phyloP scores from a whole-genome alignment of 2,113 vertebrate species.

The Onychorhynchus coronatus region DNA sequence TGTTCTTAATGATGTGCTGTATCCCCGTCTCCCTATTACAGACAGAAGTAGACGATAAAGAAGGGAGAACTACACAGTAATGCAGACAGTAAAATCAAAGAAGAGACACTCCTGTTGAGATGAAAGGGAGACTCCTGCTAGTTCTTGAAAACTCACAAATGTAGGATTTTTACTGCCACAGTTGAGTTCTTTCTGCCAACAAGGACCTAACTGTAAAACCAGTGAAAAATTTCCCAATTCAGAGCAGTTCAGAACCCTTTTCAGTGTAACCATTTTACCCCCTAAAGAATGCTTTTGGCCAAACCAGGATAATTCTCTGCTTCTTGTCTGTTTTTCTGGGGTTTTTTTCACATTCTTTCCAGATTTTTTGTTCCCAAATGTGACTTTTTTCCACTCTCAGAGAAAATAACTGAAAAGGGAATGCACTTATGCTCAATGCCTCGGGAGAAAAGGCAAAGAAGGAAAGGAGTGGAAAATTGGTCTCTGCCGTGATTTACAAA shows the following conservation, averaged over 20 bases:
- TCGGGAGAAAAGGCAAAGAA: neutral
- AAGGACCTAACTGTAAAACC: neutral
- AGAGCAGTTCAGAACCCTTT: neutral
- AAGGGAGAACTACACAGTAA: neutral
- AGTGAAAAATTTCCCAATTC: neutral
- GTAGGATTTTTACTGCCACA: neutral
- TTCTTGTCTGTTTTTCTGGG: neutral
- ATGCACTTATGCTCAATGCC: neutral
- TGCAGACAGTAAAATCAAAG: constrained; percentile 38
- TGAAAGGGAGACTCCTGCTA: constrained; percentile 12
- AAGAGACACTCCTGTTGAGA: neutral
- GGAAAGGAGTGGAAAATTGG: neutral
- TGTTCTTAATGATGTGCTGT: constrained; percentile 8
- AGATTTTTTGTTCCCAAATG: neutral
- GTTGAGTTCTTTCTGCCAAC: neutral
- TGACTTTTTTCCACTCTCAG: neutral
- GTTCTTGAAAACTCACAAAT: neutral
- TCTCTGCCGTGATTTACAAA: neutral
- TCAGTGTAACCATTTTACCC: neutral
- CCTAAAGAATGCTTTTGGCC: neutral
- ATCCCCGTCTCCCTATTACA: neutral
- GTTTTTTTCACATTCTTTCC: neutral
- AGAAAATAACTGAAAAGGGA: neutral
- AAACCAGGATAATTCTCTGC: neutral
- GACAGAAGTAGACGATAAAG: neutral